These are phyloP conservation scores for Urosaurus nigricauda DNA, from an alignment of 2,797 vertebrate species.

Conservation along the genomic window DNA sequence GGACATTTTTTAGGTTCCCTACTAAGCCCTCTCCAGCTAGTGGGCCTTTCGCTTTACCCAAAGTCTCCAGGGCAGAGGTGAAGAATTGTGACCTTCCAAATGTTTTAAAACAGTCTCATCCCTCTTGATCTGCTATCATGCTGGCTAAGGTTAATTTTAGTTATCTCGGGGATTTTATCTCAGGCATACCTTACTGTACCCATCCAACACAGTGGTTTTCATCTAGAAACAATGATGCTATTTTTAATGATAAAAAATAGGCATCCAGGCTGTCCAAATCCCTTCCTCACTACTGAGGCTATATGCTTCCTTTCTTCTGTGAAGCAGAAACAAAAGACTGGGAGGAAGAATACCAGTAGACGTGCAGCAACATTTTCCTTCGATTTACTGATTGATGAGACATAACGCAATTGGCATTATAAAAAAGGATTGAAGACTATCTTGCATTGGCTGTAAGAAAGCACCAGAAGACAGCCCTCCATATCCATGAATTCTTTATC, in stretches of 20 bases:
- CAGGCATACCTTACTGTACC: background rate
- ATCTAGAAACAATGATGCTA: background rate
- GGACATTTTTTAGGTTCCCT: too few species aligned
- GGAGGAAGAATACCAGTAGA: background rate
- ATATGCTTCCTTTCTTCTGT: background rate
- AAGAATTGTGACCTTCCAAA: background rate
- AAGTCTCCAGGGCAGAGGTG: too few species aligned
- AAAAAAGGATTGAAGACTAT: background rate
- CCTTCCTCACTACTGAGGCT: background rate
- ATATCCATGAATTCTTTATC: too few species aligned
- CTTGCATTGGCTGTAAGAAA: background rate
- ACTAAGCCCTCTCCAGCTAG: too few species aligned
- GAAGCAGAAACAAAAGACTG: background rate
- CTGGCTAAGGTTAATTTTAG: background rate
- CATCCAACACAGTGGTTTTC: background rate
- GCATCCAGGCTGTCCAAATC: background rate
- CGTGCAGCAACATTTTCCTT: too few species aligned
- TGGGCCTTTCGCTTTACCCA: too few species aligned
- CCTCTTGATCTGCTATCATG: background rate
- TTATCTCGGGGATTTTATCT: too few species aligned
- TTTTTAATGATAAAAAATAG: background rate
- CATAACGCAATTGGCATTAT: background rate
- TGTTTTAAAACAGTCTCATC: background rate
- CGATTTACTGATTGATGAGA: background rate
- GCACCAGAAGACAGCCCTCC: background rate